Base-by-base conservation (phyloP, 2,113 vertebrate genomes). In the Lophius piscatorius region DNA sequence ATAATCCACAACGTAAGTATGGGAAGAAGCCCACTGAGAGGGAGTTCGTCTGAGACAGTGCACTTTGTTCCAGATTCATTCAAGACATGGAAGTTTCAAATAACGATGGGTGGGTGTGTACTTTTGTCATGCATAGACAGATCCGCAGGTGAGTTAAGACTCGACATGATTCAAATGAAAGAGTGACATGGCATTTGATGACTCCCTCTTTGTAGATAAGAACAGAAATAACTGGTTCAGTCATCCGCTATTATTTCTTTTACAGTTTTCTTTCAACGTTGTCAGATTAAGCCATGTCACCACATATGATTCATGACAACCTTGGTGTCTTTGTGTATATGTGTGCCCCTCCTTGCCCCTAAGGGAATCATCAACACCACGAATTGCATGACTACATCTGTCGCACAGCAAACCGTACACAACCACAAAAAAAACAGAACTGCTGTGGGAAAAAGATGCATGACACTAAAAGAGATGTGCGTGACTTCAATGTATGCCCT, bases 1-100 rank as follows among this genome's bases (percentile, higher is more conserved):
- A 67, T 88, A 87, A 88, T 86, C 86, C 78, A 67, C 67, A 75
- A 78, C 83, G 81, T 76, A 80, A 86, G 63, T 71, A 82, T 80
- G 80, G 63, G 66, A 84, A 69, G 67, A 48, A 77, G 63, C 76
- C 64, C 24, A 46, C 73, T 58, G 58, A 46, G 74, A 70, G 33
- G 44, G 42, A 31, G 40, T 57, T 70, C 61, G 61, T 49, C 66
- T 33, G 78, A 63, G 63, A 22, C 63, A n/a, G n/a, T n/a, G n/a
- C n/a, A 61, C 51, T 17, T 14, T 60, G 68, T 26, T 38, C 42
- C 21, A 58, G n/a, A 57, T 70, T 63, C 41, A 56, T 26, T 33
- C 29, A 23, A 39, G 57, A 22, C 23, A 35, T 17, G 28, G 17
- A 35, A 10, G 44, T 57, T 39, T 65, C 9, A 36, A 34, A 49